Evolutionary conservation across 2,113 vertebrate genomes (phyloP), one percentile per base, ranked within the genome.

Genomic region (Anhinga anhinga): DNA sequence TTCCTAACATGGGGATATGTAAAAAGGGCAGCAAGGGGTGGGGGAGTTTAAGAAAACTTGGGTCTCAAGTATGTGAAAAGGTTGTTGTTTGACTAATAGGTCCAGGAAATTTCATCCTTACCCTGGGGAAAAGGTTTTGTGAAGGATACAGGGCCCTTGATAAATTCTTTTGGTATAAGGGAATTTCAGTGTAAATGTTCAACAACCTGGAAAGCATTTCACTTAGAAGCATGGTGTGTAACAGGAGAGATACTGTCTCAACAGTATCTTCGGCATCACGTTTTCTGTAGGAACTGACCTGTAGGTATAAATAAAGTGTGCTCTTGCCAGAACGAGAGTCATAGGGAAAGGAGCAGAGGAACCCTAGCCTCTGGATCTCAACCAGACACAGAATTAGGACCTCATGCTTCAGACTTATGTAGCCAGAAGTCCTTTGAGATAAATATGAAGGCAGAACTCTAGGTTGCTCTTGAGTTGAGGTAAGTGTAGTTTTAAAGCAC

Each of bases 201-300:
- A 81, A 44, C 26, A 53, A 32, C 7, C 4, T 72, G 32, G 38
- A 17, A 96, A 63, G 22, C 44, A 23, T 88, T 80, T 69, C 7
- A n/a, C 2, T 45, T 19, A 22, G 36, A 72, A 80, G 6, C 9
- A 40, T 10, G 7, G 7, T 36, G 38, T 4, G 5, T 29, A 29
- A 66, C 73, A 78, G 20, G 22, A 55, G 29, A 69, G 9, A 34
- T 18, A 15, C 7, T 58, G 15, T 52, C 10, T 61, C 63, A 65
- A 14, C 16, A 58, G 5, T 44, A 47, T 7, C 50, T 50, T 11
- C 4, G 8, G 5, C 30, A 50, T 59, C 0, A 1, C 27, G 58
- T 67, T 53, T 58, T 65, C 58, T 71, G 22, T 71, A 40, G 50
- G 56, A 86, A 26, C 16, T 49, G 10, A 32, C 67, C 36, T 86